Evolutionary conservation across 2,888 invertebrate species (phyloP), one percentile per base, ranked within the genome.

Genomic region (Cephus spinipes): DNA sequence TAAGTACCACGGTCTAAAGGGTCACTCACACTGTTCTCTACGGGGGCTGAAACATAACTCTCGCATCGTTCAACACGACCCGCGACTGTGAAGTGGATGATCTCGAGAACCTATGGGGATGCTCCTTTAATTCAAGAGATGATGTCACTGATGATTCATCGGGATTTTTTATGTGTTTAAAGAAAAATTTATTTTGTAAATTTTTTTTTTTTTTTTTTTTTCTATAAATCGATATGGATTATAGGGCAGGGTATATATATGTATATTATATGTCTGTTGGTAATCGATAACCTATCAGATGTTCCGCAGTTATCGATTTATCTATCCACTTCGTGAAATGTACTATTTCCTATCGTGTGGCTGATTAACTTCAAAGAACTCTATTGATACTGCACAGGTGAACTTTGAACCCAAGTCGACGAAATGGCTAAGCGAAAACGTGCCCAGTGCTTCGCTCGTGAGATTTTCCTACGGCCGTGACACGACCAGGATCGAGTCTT

Each of bases 11-110:
- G 55, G 55, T 55, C 55, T 55, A 55, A 55, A 55, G 55, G 55
- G 23, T 55, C 55, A 55, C 55, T 9, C 55, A 55, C 23, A 55
- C 55, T 55, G 55, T 23, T 55, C 55, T 55, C 55, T 55, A 23
- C 23, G 55, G 55, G 73, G 69, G 32, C 32, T 68, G 35, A 74
- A 78, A 78, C 82, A 75, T 82, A 82, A 82, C 81, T 82, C 79
- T 81, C 82, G 79, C 81, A 77, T 81, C 81, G 75, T 71, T 82
- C 79, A 73, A 79, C 80, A 76, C 77, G 76, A 77, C 23, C 23
- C 23, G 55, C 77, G 75, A 73, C 74, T 69, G 69, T 35, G 77
- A 74, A 76, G 80, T 76, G 73, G 73, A 77, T 40, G 73, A 79
- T 68, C 76, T 32, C 69, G 69, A 79, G 73, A 77, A 23, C 55